Base-by-base conservation (phyloP, 2,113 vertebrate genomes). In the Gymnocephalus cernua region DNA sequence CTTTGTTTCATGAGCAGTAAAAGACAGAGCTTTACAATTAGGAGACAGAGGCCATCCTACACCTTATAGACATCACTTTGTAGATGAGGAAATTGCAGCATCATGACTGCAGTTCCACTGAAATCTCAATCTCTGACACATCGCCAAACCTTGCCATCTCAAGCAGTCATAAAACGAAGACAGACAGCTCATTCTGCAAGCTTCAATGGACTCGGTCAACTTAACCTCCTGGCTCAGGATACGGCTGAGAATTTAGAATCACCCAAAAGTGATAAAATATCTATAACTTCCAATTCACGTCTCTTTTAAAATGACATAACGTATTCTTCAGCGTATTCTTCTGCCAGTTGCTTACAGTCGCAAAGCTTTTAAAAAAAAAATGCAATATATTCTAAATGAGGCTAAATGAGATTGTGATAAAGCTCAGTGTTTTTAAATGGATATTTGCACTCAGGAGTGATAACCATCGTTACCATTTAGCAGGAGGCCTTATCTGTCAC, bases 251-350 rank as follows among this genome's bases (percentile, higher is more conserved):
- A 82, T 84, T 79, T 83, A 66, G 84, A 70, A 84, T 73, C 56
- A 82, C 80, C 41, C 67, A 79, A 84, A 90, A 74, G 75, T 6
- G 27, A 90, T 87, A 82, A 85, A 85, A 77, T 79, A 84, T 61
- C 78, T 66, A 72, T 79, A 78, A 32, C 35, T 45, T 84, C 54
- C 41, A 45, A 32, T 1, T 70, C 72, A 82, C 8, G 15, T 73
- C 38, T n/a, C 59, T 63, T 62, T 76, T 38, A 14, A 77, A 87
- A 61, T 74, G 57, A 71, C 74, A 74, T 67, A 68, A 53, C 6
- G 4, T 19, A 51, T 59, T 23, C 47, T 21, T 69, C 18, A 44
- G 19, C 47, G 5, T 19, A 51, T 59, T 23, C 47, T 21, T 69
- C 18, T 48, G 15, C 53, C 38, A 53, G 21, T 44, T 64, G 16